Base-by-base conservation (phyloP, 2,888 invertebrate species). In the Napeogenes sylphis region DNA sequence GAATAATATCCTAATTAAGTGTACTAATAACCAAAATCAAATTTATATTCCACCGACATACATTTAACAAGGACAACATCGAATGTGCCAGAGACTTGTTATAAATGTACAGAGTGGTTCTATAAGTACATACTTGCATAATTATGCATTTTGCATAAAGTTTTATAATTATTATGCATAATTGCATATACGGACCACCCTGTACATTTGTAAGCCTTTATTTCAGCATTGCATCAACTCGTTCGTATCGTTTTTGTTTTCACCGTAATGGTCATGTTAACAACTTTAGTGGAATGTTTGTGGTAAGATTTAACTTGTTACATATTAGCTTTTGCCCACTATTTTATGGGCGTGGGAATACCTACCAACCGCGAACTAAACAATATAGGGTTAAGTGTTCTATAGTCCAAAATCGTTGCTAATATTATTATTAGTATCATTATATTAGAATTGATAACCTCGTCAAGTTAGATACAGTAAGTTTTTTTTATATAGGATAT, bases 291-390 rank as follows among this genome's bases (percentile, higher is more conserved):
- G 82, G 83, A 74, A 73, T 73, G 54, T 73, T 72, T 79, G 85
- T 81, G 86, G 86, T 87, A 87, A 87, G 86, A 84, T 68, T 70
- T 69, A 78, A 77, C 81, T 79, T 81, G 74, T 80, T 82, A 76
- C 82, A 75, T 80, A 76, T 72, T 72, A 60, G 60, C 63, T 55
- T 53, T 8, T 65, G 59, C 65, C 62, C 35, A 35, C 6, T 68
- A 62, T 59, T 53, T 55, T 35, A 56, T 66, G 47, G 38, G 56
- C 56, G 5, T 51, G 51, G 21, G 51, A 12, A 51, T 51, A 12
- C n/a, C n/a, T 4, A 14, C 21, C 35, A 35, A 35, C 35, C 4
- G 35, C 6, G 35, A 35, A 35, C 4, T 6, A 42, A 42, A 42
- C 5, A n/a, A n/a, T 10, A 42, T 42, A 2, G 8, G 10, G 3